Conservation (phyloP, 2,797 vertebrate species). For the Malacoctenus gilli region DNA sequence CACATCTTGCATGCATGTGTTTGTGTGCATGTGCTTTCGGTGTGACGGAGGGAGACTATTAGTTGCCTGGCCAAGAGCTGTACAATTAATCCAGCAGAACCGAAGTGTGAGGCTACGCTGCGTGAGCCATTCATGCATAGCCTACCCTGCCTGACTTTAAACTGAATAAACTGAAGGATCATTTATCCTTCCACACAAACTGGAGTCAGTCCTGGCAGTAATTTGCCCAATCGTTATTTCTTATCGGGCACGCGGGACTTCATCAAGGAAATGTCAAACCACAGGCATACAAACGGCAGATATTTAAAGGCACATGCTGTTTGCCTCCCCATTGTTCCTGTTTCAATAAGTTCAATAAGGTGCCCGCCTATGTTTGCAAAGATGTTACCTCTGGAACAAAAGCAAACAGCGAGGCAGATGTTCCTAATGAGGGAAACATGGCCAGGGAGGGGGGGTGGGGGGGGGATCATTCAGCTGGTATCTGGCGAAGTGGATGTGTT, state of each 20-base stretch:
- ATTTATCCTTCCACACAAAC: slow-evolving; percentile 3
- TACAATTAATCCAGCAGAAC: slow-evolving; percentile 52
- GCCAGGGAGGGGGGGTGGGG: slow-evolving; percentile 43
- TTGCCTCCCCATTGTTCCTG: slow-evolving; percentile 50
- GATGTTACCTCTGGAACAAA: slow-evolving; percentile 51
- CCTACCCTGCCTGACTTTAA: slow-evolving; percentile 24
- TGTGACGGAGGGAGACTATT: slow-evolving; percentile 9
- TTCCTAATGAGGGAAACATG: slow-evolving; percentile 62
- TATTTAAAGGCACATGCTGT: slow-evolving; percentile 42
- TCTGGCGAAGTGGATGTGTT: slow-evolving; percentile 46
- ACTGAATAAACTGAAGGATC: slow-evolving; percentile 8
- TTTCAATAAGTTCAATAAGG: slow-evolving; percentile 64
- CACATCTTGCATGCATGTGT: slow-evolving; percentile 52
- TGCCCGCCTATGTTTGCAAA: slow-evolving; percentile 57
- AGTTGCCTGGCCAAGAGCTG: slow-evolving; percentile 38
- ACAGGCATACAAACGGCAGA: slow-evolving; percentile 15
- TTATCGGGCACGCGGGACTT: slow-evolving; percentile 7
- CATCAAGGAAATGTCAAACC: slow-evolving; percentile 44
- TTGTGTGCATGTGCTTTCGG: slow-evolving; percentile 17
- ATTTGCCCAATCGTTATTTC: slow-evolving; percentile 37
- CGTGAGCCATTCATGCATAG: slow-evolving; percentile 33
- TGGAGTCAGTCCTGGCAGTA: slow-evolving; percentile 14
- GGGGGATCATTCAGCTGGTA: slow-evolving; percentile 50
- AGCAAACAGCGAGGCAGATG: slow-evolving; percentile 68
- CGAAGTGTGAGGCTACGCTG: slow-evolving; percentile 31